Evolutionary conservation across 2,113 vertebrate species (phyloP).

Genomic region (Meriones unguiculatus): DNA sequence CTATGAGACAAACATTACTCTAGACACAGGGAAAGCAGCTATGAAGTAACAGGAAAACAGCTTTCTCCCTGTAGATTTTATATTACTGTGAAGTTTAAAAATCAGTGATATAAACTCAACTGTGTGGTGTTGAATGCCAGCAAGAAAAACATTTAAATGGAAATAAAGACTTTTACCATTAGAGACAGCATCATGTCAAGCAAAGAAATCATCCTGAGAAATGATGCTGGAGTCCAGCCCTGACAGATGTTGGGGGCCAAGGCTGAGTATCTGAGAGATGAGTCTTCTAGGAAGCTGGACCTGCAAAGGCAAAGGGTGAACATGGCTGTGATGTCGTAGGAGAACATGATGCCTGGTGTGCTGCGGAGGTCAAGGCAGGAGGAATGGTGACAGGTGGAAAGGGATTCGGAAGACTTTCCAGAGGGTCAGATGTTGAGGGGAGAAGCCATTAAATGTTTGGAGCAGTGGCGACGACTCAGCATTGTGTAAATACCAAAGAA

Average conservation of each 20-base stretch:
- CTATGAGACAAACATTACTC: background rate
- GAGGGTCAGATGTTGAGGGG: background rate
- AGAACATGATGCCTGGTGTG: background rate
- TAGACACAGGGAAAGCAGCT: background rate
- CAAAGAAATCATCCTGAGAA: background rate
- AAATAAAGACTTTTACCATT: background rate
- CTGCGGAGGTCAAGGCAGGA: background rate
- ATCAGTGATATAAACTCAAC: background rate
- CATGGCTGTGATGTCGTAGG: too few species aligned
- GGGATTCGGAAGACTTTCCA: background rate
- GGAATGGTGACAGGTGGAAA: background rate
- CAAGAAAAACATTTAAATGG: background rate
- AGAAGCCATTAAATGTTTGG: background rate
- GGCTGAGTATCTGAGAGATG: background rate
- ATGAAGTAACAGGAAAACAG: background rate
- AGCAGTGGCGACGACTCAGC: background rate
- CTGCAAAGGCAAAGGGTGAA: background rate
- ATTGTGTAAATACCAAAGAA: background rate
- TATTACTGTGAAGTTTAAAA: background rate
- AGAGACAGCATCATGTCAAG: background rate
- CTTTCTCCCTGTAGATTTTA: background rate
- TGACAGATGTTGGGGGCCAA: background rate
- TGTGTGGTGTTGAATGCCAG: background rate
- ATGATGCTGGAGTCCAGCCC: background rate
- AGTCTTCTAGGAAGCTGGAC: background rate